These are phyloP conservation scores for Podiceps cristatus DNA, from an alignment of 2,113 vertebrate species.

Conservation along the genomic window DNA sequence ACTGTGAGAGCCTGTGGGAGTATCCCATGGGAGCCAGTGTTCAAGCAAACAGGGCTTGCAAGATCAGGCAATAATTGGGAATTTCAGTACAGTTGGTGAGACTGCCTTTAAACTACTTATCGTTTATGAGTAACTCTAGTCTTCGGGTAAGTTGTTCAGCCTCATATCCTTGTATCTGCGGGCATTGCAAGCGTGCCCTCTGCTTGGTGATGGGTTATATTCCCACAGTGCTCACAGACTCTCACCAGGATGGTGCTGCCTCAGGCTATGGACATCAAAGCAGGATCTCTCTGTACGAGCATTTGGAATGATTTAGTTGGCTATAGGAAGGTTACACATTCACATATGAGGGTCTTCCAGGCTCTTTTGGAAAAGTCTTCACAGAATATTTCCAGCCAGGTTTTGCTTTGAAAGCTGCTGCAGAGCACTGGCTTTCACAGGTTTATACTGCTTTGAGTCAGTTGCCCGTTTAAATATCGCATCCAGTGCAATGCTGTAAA, in stretches of 20 bases:
- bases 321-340: neutral
- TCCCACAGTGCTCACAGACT: neutral
- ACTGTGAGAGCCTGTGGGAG: neutral
- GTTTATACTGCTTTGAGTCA: neutral
- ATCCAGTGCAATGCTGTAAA: slow-evolving; percentile 27
- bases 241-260: neutral
- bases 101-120: neutral
- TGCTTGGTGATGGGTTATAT: neutral
- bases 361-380: slow-evolving; percentile 5
- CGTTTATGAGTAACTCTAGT: fast-evolving
- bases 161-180: neutral
- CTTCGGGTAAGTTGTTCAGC: neutral
- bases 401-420: slow-evolving; percentile 30
- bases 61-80: neutral
- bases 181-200: neutral
- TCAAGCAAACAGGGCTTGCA: neutral
- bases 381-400: neutral
- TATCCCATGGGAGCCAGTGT: neutral
- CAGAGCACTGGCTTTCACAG: neutral
- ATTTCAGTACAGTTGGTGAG: neutral
- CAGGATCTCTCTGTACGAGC: neutral
- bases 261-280: neutral
- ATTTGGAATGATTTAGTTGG: neutral
- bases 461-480: neutral
- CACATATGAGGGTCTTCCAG: neutral